phyloP scores from a whole-genome alignment of 1,140 invertebrate genomes.

The Metaphire vulgaris region DNA sequence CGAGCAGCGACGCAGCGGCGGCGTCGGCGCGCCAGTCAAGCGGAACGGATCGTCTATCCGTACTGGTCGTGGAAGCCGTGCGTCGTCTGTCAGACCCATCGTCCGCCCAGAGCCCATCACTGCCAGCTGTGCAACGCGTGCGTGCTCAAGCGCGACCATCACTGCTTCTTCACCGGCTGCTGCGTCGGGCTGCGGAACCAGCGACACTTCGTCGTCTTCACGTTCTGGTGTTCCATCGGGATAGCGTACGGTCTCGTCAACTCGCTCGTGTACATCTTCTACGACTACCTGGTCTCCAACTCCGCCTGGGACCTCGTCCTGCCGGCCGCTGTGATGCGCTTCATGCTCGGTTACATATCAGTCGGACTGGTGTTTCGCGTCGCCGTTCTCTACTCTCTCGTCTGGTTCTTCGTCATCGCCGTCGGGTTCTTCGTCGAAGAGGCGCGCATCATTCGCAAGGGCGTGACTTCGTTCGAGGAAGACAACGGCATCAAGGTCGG shows the following conservation, averaged over 20 bases:
- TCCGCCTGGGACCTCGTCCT: slow-evolving; percentile 21
- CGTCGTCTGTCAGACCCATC: slow-evolving; percentile 7
- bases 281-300: slow-evolving; percentile 8
- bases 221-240: slow-evolving; percentile 22
- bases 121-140: slow-evolving; percentile 37
- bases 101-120: slow-evolving; percentile 40
- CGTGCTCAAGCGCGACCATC: slow-evolving; percentile 68
- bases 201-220: slow-evolving; percentile 66
- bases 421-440: slow-evolving; percentile 24
- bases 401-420: slow-evolving; percentile 24
- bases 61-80: slow-evolving; percentile 32
- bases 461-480: slow-evolving; percentile 27
- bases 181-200: slow-evolving; percentile 83
- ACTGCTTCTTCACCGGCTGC: slow-evolving; percentile 82
- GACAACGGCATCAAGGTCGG: slow-evolving; percentile 24
- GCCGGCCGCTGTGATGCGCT: slow-evolving; percentile 19
- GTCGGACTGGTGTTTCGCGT: neutral
- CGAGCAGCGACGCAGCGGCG: too few relatives aligned
- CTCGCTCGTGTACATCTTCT: slow-evolving; percentile 16
- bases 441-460: neutral
- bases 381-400: slow-evolving; percentile 28
- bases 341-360: slow-evolving; percentile 15
- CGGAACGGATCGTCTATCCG: slow-evolving; percentile 20
- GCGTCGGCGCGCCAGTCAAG: neutral
- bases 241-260: slow-evolving; percentile 22